Evolutionary conservation across 2,113 vertebrate species (phyloP), one percentile per base, ranked within the genome.

Genomic region (Castor canadensis): DNA sequence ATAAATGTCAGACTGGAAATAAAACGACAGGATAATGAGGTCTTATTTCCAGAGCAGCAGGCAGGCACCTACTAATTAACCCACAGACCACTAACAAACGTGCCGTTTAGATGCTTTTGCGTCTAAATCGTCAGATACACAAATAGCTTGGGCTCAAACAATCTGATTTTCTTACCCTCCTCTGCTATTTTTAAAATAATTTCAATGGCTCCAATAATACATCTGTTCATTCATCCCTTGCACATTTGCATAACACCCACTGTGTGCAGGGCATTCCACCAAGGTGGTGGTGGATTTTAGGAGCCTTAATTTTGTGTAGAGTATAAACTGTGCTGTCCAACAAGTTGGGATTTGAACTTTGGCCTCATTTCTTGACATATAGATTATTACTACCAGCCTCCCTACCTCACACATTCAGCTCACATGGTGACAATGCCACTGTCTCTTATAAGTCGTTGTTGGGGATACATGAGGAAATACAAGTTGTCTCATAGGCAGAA

Each of bases 1-100:
- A 95, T 85, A 94, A 98, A 98, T 97, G 93, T 96, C 93, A 94
- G 93, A 1, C 69, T 93, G 56, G 88, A 96, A 96, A 97, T 94
- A 64, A 96, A 97, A 95, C 67, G n/a, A 71, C 9, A n/a, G 75
- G 30, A 54, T 84, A 97, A 89, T 88, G 97, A 96, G 97, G 93
- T 90, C 82, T 92, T 89, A 38, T 43, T 91, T 80, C 93, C 94
- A 64, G n/a, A 89, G 85, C 95, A 87, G 40, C 93, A 75, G 96
- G 85, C 0, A 0, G 10, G 16, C 66, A 71, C 89, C 92, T 96
- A 58, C 83, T n/a, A 90, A 93, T 96, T 83, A 88, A 88, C 60
- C 69, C 35, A 15, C 91, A 93, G 89, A 93, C 95, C 93, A 89
- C 89, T 67, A 84, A 60, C 45, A 80, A 83, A 54, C 13, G 5